Evolutionary conservation across 2,888 invertebrate species (phyloP), one percentile per base, ranked within the genome.

Genomic region (Mythimna ferrago): DNA sequence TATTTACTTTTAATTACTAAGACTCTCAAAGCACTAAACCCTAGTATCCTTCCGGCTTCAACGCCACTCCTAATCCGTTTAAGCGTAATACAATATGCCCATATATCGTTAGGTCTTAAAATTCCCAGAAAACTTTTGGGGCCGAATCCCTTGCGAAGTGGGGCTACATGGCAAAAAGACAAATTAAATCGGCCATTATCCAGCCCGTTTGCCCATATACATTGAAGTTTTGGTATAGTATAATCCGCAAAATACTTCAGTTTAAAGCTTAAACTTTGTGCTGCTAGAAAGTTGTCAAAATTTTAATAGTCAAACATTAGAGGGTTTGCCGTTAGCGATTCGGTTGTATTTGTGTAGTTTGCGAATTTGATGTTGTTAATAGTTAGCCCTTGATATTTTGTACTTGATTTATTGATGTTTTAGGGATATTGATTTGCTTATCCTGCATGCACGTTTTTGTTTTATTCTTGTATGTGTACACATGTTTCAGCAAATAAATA

Each of bases 91-190:
- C 70, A 85, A 74, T 76, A 80, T 64, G 63, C 38, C 44, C 71
- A 83, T 83, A 77, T 80, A 85, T 83, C 75, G 65, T 38, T 77
- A 83, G 86, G 71, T 77, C 80, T 85, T 80, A 83, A 65, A 75
- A 75, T 60, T 53, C 61, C 57, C 41, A 51, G 58, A 77, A 84
- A 83, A 86, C 61, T 83, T 85, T 84, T 67, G 57, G 73, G 69
- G 35, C 53, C 10, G n/a, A 65, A 62, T 38, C 71, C 71, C 63
- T 54, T 56, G 71, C 16, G 16, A n/a, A 38, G 38, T 11, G n/a
- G 16, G 68, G 63, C 66, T 65, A 32, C 66, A 54, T 67, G 71
- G 64, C 86, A 84, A 83, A 83, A 85, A 85, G 80, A 77, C 69
- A 73, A 83, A 85, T 77, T 83, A 84, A 83, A 73, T 80, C 63